Percentiles rank a stretch among this genome's conserved stretches.
phyloP scores from a whole-genome alignment of 2,888 invertebrate species.

The Stenolophus ochropezus region DNA sequence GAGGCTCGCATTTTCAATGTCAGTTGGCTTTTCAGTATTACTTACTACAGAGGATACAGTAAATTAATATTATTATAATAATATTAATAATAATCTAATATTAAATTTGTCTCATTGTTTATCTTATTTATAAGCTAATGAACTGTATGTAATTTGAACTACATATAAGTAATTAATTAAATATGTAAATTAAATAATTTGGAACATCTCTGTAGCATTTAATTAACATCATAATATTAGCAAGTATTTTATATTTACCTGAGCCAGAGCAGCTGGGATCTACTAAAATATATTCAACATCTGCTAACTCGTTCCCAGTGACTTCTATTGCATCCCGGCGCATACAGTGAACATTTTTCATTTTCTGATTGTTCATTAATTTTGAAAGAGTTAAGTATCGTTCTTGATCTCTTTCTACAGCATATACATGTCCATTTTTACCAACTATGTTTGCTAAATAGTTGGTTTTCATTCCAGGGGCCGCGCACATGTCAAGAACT shows the following conservation, averaged over 20 bases:
- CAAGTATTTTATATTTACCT: constrained; percentile 77
- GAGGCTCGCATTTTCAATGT: too few relatives aligned
- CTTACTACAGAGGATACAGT: too few relatives aligned
- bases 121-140: too few relatives aligned
- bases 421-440: constrained; percentile 86
- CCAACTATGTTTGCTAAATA: constrained; percentile 90
- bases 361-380: constrained; percentile 79
- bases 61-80: too few relatives aligned
- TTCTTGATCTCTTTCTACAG: constrained; percentile 84
- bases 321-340: constrained; percentile 84
- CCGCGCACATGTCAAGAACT: constrained; percentile 96
- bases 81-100: too few relatives aligned
- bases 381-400: constrained; percentile 81
- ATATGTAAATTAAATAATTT: too few relatives aligned
- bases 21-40: too few relatives aligned
- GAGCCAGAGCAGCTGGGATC: constrained; percentile 98
- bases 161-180: too few relatives aligned
- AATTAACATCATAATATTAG: too few relatives aligned
- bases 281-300: constrained; percentile 92
- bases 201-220: too few relatives aligned
- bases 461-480: constrained; percentile 97
- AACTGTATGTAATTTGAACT: too few relatives aligned
- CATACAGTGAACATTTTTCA: constrained; percentile 80
- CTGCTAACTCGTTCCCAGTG: constrained; percentile 76
- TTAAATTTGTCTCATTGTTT: too few relatives aligned